Evolutionary conservation across 1,140 invertebrate species (phyloP).

Genomic region (Trinorchestia longiramus): DNA sequence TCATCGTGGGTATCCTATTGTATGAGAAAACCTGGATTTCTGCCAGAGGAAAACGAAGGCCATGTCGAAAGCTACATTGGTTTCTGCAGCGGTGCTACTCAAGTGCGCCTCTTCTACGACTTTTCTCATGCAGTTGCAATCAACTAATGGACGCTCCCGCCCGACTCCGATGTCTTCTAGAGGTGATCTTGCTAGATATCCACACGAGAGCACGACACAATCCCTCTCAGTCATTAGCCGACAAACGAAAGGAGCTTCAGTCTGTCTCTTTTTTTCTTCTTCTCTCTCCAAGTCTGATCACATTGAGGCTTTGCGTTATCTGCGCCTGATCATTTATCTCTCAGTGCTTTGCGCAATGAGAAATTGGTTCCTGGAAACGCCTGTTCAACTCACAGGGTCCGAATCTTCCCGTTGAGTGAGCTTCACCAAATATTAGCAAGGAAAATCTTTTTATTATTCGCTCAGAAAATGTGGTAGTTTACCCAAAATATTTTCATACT

Average conservation of each 20-base stretch:
- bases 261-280: not conserved
- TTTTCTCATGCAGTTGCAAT: conserved; percentile 24
- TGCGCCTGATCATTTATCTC: conserved; percentile 6
- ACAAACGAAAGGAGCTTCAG: conserved; percentile 6
- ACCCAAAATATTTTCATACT: no score
- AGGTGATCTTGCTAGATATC: conserved; percentile 10
- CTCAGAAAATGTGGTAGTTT: no score
- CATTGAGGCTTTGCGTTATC: not conserved
- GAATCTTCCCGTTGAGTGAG: not conserved
- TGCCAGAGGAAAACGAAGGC: not conserved
- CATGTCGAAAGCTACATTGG: not conserved
- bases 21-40: not conserved
- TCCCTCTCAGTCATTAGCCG: conserved; percentile 25
- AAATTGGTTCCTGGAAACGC: conserved; percentile 6
- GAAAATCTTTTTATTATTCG: not conserved
- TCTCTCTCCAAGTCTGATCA: not conserved
- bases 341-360: not conserved
- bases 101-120: not conserved
- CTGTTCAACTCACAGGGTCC: not conserved
- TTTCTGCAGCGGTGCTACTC: not conserved
- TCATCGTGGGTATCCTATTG: not conserved
- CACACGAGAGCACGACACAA: conserved; percentile 2
- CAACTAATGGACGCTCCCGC: conserved; percentile 11
- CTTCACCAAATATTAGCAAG: not conserved
- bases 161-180: not conserved